These are phyloP conservation scores for Sardina pilchardus DNA, from an alignment of 2,113 vertebrate species.

Conservation along the genomic window DNA sequence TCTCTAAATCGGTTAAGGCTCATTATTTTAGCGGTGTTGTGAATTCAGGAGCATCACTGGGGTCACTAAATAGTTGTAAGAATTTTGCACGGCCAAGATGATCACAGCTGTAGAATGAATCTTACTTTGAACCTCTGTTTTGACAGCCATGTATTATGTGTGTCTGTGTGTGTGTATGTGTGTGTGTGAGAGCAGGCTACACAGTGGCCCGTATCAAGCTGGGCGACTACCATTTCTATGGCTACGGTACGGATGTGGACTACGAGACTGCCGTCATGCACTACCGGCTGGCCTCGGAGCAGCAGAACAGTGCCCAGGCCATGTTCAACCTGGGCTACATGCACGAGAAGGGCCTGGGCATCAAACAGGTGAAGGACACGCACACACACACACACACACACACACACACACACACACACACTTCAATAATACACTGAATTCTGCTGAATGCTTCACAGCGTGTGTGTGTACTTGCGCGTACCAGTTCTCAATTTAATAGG, in stretches of 20 bases:
- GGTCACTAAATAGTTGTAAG: too few relatives aligned
- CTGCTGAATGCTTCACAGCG: neutral
- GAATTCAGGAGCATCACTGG: too few relatives aligned
- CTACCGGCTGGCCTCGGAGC: conserved; percentile 94
- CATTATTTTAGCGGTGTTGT: too few relatives aligned
- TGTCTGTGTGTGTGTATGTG: conserved; percentile 25
- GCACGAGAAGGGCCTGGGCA: conserved; percentile 96
- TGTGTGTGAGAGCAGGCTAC: conserved; percentile 77
- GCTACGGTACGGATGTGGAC: conserved; percentile 93
- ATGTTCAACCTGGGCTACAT: conserved; percentile 99
- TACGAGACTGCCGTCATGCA: conserved; percentile 97
- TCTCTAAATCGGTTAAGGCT: neutral
- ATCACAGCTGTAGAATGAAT: neutral
- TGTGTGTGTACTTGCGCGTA: too few relatives aligned
- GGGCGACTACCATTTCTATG: conserved; percentile 98
- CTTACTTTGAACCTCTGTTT: neutral
- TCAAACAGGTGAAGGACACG: conserved; percentile 84
- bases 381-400: neutral
- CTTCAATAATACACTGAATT: neutral
- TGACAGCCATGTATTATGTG: neutral
- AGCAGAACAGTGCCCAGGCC: conserved; percentile 96
- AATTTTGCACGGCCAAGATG: neutral
- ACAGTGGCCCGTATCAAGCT: conserved; percentile 95
- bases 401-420: neutral
- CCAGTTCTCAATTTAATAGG: too few relatives aligned